Base-by-base conservation (phyloP, 2,113 vertebrate genomes). In the Suncus etruscus region DNA sequence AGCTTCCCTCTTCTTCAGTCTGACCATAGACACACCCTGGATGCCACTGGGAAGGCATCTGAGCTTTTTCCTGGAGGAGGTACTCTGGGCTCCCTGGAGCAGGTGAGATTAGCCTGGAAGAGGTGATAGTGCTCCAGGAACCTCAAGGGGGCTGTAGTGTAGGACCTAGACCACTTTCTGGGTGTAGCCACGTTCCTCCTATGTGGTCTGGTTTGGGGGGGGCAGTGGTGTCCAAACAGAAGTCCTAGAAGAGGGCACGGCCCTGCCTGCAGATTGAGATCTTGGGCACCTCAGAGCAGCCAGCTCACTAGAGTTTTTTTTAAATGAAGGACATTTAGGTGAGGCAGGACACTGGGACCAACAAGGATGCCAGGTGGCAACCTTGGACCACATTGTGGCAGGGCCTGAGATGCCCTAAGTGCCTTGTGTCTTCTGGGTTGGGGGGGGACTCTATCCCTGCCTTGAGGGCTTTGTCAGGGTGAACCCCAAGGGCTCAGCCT, bases 81-180 rank as follows among this genome's bases (percentile, higher is more conserved):
- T 76, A 2, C 1, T 7, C n/a, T 31, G 58, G 68, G 45, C 87
- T 87, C 24, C 82, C 69, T 81, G 90, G 87, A 91, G 81, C 75
- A 88, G 76, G 84, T 27, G 29, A 18, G 7, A 16, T 39, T 45
- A 29, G 25, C 27, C 45, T 63, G 50, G 25, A 79, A 78, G 63
- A 74, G 20, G 20, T 27, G 83, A 69, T 51, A 7, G 31, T 47
- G n/a, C 72, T 11, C 58, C 74, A 25, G 83, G 76, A 78, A 29
- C 66, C 45, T 86, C 45, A 0, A 0, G 16, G 29, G 68, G 51
- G 18, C 83, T 72, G 22, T 27, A 8, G 1, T 83, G 65, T 63
- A 83, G 80, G 29, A 11, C 20, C 2, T 47, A 8, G 31, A n/a
- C 24, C 70, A 1, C 0, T 20, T 10, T 11, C 54, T 58, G 11